Evolutionary conservation across 92 coral and sea anemone genomes (phyloP), one percentile per base, ranked within the genome.

Genomic region (Desmophyllum pertusum): DNA sequence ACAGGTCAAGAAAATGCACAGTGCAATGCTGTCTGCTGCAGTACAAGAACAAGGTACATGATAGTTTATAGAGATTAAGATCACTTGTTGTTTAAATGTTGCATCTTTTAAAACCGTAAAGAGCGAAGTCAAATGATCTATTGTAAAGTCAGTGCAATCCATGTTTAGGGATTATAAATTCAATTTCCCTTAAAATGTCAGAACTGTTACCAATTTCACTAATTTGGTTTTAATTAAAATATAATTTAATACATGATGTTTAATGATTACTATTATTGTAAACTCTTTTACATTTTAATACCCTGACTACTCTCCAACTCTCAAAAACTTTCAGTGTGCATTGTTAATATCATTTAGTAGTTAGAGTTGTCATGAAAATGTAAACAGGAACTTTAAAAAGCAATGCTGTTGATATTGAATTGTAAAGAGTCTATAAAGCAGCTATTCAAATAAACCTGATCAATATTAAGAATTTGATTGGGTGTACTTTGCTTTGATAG

Each of bases 21-120:
- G 99, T 77, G 81, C 91, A 8, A 92, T 96, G 72, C 88, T 96
- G 41, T 81, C 98, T 37, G 92, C 99, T 27, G 95, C 99, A 23
- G 98, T 96, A 3, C 97, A 85, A 76, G 99, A 96, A 45, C 92
- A 93, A 61, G 90, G 99, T 96, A 77, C 36, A n/a, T n/a, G n/a
- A n/a, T n/a, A n/a, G n/a, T n/a, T n/a, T 76, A 73, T 65, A n/a
- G 15, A 53, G 62, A 53, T 53, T 3, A 53, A 53, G 27, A 57
- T 59, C 35, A 33, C 17, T 59, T 59, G 17, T 25, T 59, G 15
- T 8, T 59, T 11, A 31, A n/a, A 59, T 25, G 53, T 48, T 48
- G 6, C 51, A 45, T 45, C 10, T 45, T 45, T 45, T 10, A 45
- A 1, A 48, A 14, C 19, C 17, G 13, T 21, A 48, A 48, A 48